Evolutionary conservation across 2,888 invertebrate genomes (phyloP).

Genomic region (Diploptera punctata): DNA sequence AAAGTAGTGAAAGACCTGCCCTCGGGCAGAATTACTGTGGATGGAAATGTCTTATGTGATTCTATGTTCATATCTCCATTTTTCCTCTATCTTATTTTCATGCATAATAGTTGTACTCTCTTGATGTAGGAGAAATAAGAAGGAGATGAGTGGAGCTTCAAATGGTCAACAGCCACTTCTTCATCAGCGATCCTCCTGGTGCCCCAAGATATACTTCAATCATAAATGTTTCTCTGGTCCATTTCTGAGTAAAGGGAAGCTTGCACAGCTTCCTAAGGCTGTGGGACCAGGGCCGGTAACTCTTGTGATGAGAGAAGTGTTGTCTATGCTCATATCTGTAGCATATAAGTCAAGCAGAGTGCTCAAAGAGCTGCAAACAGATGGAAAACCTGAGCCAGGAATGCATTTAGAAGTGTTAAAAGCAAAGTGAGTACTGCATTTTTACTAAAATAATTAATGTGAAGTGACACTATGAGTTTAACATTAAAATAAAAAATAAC

Average conservation of each 20-base stretch:
- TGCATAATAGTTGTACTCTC: too few species aligned
- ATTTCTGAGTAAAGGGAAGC: constrained; percentile 71
- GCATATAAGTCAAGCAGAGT: constrained; percentile 76
- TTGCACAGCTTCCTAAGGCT: constrained; percentile 73
- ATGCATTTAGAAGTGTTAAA: constrained; percentile 71
- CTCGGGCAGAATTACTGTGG: too few species aligned
- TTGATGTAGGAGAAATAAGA: constrained; percentile 50
- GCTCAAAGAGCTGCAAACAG: constrained; percentile 69
- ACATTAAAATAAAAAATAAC: too few species aligned
- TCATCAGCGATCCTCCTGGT: constrained; percentile 57
- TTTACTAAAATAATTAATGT: too few species aligned
- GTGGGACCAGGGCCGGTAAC: constrained; percentile 76
- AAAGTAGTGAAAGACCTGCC: too few species aligned
- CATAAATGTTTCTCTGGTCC: constrained; percentile 78
- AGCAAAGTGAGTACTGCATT: constrained; percentile 64
- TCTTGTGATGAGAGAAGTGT: constrained; percentile 72
- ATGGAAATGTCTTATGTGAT: too few species aligned
- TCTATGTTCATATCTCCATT: too few species aligned
- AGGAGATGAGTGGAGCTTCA: not conserved
- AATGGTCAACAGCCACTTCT: constrained; percentile 45
- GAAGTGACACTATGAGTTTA: too few species aligned
- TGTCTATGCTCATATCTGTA: constrained; percentile 74
- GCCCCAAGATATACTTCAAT: constrained; percentile 76
- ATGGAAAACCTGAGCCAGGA: constrained; percentile 66
- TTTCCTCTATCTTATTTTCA: too few species aligned